Percentiles rank a stretch among this genome's conserved stretches.
phyloP scores from a whole-genome alignment of 2,797 vertebrate genomes.

The Hapalemur alaotrensis region DNA sequence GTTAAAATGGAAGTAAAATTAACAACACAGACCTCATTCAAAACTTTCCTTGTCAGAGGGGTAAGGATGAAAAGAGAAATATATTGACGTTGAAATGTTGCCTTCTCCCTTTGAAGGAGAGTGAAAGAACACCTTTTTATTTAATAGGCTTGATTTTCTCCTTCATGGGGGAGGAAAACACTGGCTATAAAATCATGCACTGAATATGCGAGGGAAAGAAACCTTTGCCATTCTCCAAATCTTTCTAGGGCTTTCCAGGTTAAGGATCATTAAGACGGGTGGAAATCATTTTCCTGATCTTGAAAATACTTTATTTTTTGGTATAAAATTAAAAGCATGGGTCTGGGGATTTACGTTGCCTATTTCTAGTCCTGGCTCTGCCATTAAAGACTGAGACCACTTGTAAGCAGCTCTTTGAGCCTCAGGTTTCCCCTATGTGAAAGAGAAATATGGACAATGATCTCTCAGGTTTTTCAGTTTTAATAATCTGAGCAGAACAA shows the following conservation, averaged over 20 bases:
- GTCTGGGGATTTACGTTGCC: background rate
- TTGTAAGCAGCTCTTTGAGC: background rate
- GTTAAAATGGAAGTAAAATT: conserved; percentile 41
- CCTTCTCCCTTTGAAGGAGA: background rate
- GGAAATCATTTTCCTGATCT: background rate
- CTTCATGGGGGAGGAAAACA: background rate
- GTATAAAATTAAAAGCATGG: background rate
- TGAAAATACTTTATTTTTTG: background rate
- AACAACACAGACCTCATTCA: conserved; percentile 20
- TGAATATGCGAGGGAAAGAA: background rate
- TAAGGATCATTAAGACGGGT: background rate
- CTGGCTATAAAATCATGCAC: background rate
- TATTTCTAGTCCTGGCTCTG: background rate
- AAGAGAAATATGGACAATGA: background rate
- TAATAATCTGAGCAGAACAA: background rate
- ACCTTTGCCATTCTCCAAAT: background rate
- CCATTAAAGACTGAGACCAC: background rate
- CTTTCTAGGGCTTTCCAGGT: background rate
- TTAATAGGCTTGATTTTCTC: background rate
- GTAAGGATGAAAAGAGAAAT: conserved; percentile 38
- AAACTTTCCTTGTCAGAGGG: conserved; percentile 24
- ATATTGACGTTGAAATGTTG: conserved; percentile 17
- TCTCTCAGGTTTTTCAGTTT: background rate
- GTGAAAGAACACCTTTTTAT: background rate
- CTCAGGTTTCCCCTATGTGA: background rate